Evolutionary conservation across 2,888 invertebrate genomes (phyloP).

Genomic region (Tiphia femorata): DNA sequence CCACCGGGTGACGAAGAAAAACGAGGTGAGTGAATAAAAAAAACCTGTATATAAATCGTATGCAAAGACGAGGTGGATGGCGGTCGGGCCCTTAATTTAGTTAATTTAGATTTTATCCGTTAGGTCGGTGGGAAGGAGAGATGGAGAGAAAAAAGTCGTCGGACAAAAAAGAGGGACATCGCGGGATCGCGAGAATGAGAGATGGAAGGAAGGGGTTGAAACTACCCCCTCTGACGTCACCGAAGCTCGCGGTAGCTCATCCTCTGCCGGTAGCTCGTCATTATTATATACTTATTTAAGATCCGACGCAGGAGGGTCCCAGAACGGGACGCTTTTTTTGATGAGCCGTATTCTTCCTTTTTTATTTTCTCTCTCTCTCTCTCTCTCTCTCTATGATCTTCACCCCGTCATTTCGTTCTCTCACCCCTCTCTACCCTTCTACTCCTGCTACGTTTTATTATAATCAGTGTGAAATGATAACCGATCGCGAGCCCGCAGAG

Average conservation of each 20-base stretch:
- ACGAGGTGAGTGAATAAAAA: constrained; percentile 32
- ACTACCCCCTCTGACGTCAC: too few relatives aligned
- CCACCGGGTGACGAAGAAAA: constrained; percentile 32
- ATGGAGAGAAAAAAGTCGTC: neutral
- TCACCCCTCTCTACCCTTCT: neutral
- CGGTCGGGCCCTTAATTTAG: constrained; percentile 67
- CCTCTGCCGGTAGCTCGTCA: constrained; percentile 38
- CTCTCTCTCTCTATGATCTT: constrained; percentile 3
- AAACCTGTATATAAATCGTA: constrained; percentile 62
- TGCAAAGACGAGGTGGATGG: constrained; percentile 57
- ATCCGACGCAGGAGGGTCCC: constrained; percentile 47
- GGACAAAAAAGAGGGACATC: neutral
- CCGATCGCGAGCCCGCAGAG: constrained; percentile 59
- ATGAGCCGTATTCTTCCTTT: constrained; percentile 33
- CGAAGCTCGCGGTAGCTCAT: too few relatives aligned
- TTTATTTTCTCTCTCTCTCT: constrained; percentile 8
- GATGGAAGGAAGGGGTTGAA: constrained; percentile 39
- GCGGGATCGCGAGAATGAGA: neutral
- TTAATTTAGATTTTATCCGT: constrained; percentile 70
- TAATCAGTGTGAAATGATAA: constrained; percentile 70
- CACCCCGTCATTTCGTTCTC: neutral
- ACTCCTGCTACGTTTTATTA: constrained; percentile 53
- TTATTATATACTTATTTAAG: constrained; percentile 70
- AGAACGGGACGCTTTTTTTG: constrained; percentile 54
- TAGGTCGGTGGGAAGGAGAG: constrained; percentile 32